Evolutionary conservation across 1,140 invertebrate species (phyloP), one percentile per base, ranked within the genome.

Genomic region (Mylabris phalerata): DNA sequence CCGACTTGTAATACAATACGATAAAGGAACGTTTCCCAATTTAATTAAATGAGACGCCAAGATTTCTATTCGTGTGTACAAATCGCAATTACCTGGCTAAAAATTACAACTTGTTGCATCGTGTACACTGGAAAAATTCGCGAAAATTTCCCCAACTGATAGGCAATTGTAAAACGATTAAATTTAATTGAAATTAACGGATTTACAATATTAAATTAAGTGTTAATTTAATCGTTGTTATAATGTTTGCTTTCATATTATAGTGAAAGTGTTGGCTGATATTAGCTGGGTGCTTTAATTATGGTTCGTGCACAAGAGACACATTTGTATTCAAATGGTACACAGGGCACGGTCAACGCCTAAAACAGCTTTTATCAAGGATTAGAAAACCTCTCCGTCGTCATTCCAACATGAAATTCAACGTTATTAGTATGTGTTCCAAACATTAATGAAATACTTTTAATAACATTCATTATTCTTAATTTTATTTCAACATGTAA

Each of bases 261-360:
- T 48, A 48, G 26, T 48, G 47, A 32, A 26, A 11, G 38, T 32
- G 26, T 54, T 46, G n/a, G 46, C 32, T 25, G 25, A 38, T 46
- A 32, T 19, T 19, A 42, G 9, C 42, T 19, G 9, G 26, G 40
- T 38, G 39, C n/a, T 54, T 54, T 54, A 54, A 54, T 54, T 54
- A 41, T 54, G 19, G 43, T 46, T 46, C 43, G 51, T 32, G 32
- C 32, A 32, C 51, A 27, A 7, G 39, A 38, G 27, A 38, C 40
- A 46, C 51, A 54, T 54, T 54, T 54, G 51, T 54, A 54, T 54
- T 54, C 51, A 54, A 54, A 54, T 54, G 42, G 43, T 26, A 41
- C 43, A 27, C 42, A 24, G 39, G 39, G 39, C 51, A 27, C 51
- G 46, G 51, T 54, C 51, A 24, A 42, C 51, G 45, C 51, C 51